Base-by-base conservation (phyloP, 2,797 vertebrate species). In the Glyptemys insculpta region DNA sequence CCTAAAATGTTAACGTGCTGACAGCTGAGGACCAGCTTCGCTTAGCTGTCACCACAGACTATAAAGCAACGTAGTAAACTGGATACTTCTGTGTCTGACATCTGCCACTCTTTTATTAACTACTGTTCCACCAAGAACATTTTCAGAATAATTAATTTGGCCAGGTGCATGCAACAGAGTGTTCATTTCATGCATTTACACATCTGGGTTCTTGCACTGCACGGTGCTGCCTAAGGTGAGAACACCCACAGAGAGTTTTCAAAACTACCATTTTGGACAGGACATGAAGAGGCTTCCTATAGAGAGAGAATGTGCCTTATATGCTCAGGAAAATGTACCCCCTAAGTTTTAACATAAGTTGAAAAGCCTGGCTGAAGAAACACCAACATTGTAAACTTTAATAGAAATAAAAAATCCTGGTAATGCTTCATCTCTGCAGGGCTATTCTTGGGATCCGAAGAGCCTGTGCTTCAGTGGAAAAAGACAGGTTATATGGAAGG, bases 131-230 rank as follows among this genome's bases (percentile, higher is more conserved):
- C 23, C 95, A 94, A 94, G 92, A 97, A 94, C 84, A 85, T 93
- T 96, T 92, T 81, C 68, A 2, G 0, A 94, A 94, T 95, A 97
- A 98, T 93, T 98, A 94, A 95, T 95, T 97, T 96, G 97, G 96
- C 92, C 82, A 97, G 94, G 93, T 95, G 79, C 62, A 95, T 81
- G 76, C 91, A 96, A 94, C 85, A 74, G 86, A 95, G 86, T 81
- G n/a, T 15, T 80, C 41, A 88, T 91, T 83, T 91, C 62, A 92
- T 86, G 88, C 86, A 90, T 90, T 96, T 90, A 97, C 96, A 97
- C 96, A 97, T 97, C 96, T 97, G 97, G 92, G 84, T 0, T 95
- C 97, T 92, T 23, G 3, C 90, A 88, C 82, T 93, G 86, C 91
- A 92, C 96, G 90, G 90, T 88, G 88, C 88, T 96, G 81, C 83